phyloP scores from a whole-genome alignment of 2,888 invertebrate species.

The Eristalis tenax region DNA sequence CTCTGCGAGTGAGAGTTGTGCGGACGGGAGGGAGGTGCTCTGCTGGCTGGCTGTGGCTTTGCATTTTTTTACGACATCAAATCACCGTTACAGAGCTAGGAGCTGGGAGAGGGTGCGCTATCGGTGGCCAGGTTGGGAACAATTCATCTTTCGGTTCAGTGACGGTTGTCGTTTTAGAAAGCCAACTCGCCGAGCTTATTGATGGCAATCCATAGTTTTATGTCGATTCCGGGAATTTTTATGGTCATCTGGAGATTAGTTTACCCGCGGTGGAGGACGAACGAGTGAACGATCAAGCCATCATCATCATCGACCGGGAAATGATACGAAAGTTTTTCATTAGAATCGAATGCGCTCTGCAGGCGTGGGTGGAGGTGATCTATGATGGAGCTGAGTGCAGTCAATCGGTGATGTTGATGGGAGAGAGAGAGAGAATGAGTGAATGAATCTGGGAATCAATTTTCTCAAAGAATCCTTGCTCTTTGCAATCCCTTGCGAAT shows the following conservation, averaged over 20 bases:
- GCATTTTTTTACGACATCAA: background rate
- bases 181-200: background rate
- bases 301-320: background rate
- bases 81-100: background rate
- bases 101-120: background rate
- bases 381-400: no score
- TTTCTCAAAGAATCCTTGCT: no score
- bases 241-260: constrained; percentile 3
- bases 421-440: no score
- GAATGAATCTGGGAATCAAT: no score
- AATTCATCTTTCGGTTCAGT: background rate
- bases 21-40: background rate
- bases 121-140: background rate
- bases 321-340: background rate
- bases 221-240: background rate
- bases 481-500: no score
- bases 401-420: no score
- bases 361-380: no score
- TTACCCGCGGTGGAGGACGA: background rate
- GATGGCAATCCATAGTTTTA: constrained; percentile 1
- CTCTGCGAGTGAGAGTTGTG: background rate
- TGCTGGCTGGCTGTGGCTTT: no score
- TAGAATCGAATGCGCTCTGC: background rate
- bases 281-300: background rate
- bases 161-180: background rate